These are phyloP conservation scores for Vicugna pacos DNA, from an alignment of 2,113 vertebrate genomes.

Conservation along the genomic window DNA sequence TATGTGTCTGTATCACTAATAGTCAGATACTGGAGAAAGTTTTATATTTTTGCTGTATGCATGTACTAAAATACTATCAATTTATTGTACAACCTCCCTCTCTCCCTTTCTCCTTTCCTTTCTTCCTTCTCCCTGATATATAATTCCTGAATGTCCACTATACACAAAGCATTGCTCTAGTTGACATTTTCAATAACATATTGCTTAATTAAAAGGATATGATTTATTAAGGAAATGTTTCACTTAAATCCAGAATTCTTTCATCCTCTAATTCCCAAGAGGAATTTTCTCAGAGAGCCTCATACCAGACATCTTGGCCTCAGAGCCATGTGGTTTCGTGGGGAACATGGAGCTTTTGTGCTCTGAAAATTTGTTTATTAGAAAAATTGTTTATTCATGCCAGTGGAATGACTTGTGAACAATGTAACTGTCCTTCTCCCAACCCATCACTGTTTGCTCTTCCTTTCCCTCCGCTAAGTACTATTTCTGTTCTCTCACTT, in stretches of 20 bases:
- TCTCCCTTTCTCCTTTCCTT: neutral
- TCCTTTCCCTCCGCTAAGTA: neutral
- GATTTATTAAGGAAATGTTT: slow-evolving; percentile 6
- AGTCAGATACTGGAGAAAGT: neutral
- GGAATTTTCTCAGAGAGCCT: neutral
- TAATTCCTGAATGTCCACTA: neutral
- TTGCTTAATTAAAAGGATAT: neutral
- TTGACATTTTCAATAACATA: neutral
- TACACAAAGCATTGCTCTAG: neutral
- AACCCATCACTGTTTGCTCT: neutral
- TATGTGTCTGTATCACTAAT: neutral
- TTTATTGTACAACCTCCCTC: neutral
- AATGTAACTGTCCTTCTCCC: neutral
- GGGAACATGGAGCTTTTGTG: neutral
- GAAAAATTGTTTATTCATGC: neutral
- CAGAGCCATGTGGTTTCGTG: neutral
- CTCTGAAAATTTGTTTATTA: neutral
- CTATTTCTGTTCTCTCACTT: neutral
- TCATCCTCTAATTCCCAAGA: neutral
- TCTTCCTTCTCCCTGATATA: neutral
- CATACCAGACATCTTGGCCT: neutral
- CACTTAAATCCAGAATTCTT: neutral
- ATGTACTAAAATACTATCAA: neutral
- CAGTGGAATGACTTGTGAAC: neutral
- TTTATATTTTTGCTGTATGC: neutral